A percentile compares a stretch with the other conserved stretches of the same genome.
phyloP scores from a whole-genome alignment of 2,113 vertebrate genomes.

The Tetrao urogallus region DNA sequence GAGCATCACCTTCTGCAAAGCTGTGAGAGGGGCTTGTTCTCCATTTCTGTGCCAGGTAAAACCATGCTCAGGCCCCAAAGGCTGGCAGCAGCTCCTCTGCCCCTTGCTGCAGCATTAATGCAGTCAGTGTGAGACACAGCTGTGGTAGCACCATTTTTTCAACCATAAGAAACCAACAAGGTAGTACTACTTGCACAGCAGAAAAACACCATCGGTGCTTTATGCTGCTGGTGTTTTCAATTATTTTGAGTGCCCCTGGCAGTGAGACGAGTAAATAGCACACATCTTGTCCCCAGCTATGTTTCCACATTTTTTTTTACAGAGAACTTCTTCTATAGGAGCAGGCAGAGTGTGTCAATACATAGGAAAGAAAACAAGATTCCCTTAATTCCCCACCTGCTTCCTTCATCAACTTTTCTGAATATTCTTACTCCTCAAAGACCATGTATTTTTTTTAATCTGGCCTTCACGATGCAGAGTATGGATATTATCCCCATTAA shows the following conservation, averaged over 20 bases:
- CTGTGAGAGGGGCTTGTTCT: rapidly evolving
- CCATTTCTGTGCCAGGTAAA: not conserved
- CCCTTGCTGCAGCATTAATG: not conserved
- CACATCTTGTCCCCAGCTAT: not conserved
- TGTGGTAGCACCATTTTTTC: rapidly evolving
- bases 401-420: not conserved
- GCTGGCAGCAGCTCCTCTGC: not conserved
- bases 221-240: not conserved
- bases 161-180: not conserved
- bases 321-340: not conserved
- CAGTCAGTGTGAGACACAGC: not conserved
- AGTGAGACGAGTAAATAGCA: not conserved
- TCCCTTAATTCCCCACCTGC: not conserved
- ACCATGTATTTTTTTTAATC: not conserved
- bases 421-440: not conserved
- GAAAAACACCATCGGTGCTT: not conserved
- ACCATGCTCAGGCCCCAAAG: not conserved
- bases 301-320: not conserved
- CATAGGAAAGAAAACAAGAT: not conserved
- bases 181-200: not conserved
- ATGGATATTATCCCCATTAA: not conserved
- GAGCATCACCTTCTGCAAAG: not conserved
- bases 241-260: not conserved
- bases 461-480: not conserved
- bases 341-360: rapidly evolving